These are phyloP conservation scores for Xestia c-nigrum DNA, from an alignment of 2,888 invertebrate species.

Conservation along the genomic window DNA sequence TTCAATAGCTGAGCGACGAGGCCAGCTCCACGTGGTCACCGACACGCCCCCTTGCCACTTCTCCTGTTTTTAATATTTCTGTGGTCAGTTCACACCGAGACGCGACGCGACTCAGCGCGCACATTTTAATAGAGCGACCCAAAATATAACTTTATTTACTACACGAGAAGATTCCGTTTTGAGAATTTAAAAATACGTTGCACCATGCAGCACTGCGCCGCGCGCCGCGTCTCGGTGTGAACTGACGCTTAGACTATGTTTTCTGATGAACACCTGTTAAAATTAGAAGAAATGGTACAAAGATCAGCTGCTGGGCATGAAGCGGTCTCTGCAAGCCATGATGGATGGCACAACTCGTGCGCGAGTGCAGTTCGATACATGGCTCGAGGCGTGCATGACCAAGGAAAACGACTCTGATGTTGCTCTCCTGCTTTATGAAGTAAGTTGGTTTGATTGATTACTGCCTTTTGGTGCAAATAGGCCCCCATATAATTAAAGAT, in stretches of 20 bases:
- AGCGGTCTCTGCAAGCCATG: constrained; percentile 74
- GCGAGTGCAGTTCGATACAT: constrained; percentile 75
- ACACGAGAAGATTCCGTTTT: too few relatives aligned
- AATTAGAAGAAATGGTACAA: constrained; percentile 65
- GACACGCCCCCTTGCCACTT: too few relatives aligned
- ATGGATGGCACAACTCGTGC: constrained; percentile 75
- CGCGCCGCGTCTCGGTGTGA: too few relatives aligned
- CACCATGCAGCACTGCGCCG: too few relatives aligned
- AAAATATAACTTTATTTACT: too few relatives aligned
- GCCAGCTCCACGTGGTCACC: too few relatives aligned
- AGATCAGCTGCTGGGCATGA: constrained; percentile 74
- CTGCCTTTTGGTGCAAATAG: background rate
- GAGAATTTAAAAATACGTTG: too few relatives aligned
- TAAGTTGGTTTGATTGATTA: constrained; percentile 53
- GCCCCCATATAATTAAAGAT: background rate
- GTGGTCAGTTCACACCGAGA: too few relatives aligned
- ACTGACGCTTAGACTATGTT: background rate
- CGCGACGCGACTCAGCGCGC: too few relatives aligned
- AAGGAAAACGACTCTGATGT: constrained; percentile 74
- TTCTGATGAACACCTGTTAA: background rate
- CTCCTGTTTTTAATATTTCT: too few relatives aligned
- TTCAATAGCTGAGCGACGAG: too few relatives aligned
- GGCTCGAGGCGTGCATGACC: constrained; percentile 72
- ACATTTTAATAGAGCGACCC: too few relatives aligned
- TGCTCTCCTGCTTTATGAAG: constrained; percentile 81